Evolutionary conservation across 2,888 invertebrate genomes (phyloP).

Genomic region (Oscheius sp.): DNA sequence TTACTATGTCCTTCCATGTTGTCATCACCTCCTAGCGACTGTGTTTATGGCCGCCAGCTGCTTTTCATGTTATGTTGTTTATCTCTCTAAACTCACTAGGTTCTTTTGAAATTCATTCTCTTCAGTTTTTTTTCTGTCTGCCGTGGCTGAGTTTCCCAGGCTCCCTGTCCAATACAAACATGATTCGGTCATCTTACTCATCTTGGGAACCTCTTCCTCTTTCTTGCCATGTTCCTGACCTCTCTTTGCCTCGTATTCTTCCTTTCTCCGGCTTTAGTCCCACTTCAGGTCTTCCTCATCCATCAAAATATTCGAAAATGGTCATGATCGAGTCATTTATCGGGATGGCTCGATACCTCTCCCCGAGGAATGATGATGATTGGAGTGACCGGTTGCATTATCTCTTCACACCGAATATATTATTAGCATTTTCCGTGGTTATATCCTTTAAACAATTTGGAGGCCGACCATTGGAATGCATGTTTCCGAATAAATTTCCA

Average conservation of each 20-base stretch:
- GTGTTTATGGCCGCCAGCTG: constrained; percentile 4
- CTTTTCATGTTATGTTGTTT: not conserved
- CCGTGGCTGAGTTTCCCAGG: constrained; percentile 4
- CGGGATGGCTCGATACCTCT: constrained; percentile 68
- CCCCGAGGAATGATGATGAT: constrained; percentile 67
- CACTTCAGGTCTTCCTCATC: not conserved
- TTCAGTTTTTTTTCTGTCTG: not conserved
- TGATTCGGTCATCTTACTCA: constrained; percentile 13
- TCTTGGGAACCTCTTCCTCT: constrained; percentile 1
- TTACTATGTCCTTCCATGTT: not conserved
- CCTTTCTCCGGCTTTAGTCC: not conserved
- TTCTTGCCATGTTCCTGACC: not conserved
- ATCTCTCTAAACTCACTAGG: not conserved
- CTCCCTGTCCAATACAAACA: not conserved
- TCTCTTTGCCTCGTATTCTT: not conserved
- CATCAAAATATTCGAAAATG: constrained; percentile 1
- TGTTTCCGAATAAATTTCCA: constrained; percentile 72
- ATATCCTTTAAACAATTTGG: constrained; percentile 68
- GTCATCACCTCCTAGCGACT: not conserved
- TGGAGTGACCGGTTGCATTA: constrained; percentile 70
- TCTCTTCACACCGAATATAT: constrained; percentile 68
- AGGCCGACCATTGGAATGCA: constrained; percentile 70
- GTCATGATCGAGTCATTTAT: constrained; percentile 71
- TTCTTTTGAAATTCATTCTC: not conserved
- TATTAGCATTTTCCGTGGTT: constrained; percentile 70